A percentile compares a stretch with the other conserved stretches of the same genome.
Evolutionary conservation across 2,113 vertebrate species (phyloP).

Genomic region (Mungos mungo): DNA sequence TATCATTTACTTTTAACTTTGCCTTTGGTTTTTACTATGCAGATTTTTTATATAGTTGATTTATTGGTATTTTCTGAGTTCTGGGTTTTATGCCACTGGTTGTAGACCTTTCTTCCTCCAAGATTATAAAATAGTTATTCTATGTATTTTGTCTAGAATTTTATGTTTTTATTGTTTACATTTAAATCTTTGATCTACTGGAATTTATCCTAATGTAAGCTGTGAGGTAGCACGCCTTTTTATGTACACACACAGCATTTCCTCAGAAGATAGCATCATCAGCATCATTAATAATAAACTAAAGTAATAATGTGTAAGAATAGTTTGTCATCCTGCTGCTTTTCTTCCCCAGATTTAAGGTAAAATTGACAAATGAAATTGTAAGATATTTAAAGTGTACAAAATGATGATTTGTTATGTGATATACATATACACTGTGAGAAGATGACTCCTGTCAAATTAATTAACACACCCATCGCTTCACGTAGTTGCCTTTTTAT

Average conservation of each 20-base stretch:
- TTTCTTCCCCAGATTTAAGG: not conserved
- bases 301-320: not conserved
- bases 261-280: not conserved
- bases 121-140: not conserved
- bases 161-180: not conserved
- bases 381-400: not conserved
- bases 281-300: not conserved
- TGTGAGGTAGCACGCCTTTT: not conserved
- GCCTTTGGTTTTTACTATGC: not conserved
- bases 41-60: not conserved
- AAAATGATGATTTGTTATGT: not conserved
- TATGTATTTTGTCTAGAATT: not conserved
- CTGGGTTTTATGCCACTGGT: not conserved
- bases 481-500: not conserved
- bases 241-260: not conserved
- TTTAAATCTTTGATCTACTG: not conserved
- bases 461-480: not conserved
- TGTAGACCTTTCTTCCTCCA: not conserved
- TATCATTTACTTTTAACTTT: conserved; percentile 21
- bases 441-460: no score
- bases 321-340: not conserved
- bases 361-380: not conserved
- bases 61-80: not conserved
- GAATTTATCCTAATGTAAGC: not conserved
- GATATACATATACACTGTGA: not conserved